Evolutionary conservation across 1,140 invertebrate species (phyloP).

Genomic region (Bilobella aurantiaca): DNA sequence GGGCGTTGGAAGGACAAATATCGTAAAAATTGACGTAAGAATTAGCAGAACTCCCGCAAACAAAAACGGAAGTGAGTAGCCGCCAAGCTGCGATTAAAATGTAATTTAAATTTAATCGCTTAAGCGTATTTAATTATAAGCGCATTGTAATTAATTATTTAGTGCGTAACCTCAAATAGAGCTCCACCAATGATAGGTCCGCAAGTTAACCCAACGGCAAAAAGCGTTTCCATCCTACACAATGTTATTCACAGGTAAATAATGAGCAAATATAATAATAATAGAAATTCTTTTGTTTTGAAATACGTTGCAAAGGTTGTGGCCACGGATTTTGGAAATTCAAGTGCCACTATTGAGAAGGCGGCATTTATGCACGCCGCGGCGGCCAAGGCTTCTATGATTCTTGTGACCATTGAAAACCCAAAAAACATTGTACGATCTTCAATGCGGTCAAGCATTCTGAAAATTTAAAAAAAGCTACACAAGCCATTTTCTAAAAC

Average conservation of each 20-base stretch:
- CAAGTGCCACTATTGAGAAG: conserved; percentile 48
- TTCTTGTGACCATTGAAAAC: conserved; percentile 47
- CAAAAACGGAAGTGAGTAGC: conserved; percentile 75
- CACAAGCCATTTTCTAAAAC: too few relatives aligned
- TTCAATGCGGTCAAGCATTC: conserved; percentile 44
- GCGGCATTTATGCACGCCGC: conserved; percentile 50
- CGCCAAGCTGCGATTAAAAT: conserved; percentile 53
- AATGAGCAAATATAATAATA: too few relatives aligned
- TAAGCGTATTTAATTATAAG: neutral
- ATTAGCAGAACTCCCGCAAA: conserved; percentile 56
- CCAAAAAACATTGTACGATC: conserved; percentile 45
- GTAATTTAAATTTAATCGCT: neutral
- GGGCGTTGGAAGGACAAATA: neutral
- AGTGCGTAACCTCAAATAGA: neutral
- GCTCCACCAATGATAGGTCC: neutral
- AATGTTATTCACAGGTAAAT: too few relatives aligned
- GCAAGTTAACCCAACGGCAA: neutral
- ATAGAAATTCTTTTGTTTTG: too few relatives aligned
- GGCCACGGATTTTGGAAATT: conserved; percentile 56
- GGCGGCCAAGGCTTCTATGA: conserved; percentile 50
- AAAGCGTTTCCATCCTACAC: neutral
- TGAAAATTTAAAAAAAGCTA: conserved; percentile 39
- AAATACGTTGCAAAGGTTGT: conserved; percentile 46
- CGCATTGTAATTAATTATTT: too few relatives aligned
- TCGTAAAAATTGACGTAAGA: neutral